Base-by-base conservation (phyloP, 2,888 invertebrate genomes). In the Bimastos eiseni region DNA sequence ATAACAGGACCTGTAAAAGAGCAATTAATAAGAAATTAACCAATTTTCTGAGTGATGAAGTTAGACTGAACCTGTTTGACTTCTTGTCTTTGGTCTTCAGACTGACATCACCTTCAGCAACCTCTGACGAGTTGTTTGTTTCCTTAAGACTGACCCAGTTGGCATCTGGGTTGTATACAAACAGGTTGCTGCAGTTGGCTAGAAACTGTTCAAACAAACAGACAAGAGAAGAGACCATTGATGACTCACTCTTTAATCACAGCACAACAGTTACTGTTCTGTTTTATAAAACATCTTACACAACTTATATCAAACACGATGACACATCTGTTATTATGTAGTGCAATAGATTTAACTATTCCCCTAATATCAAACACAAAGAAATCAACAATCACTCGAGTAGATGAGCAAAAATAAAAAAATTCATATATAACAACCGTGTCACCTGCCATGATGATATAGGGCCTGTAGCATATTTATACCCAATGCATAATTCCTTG, bases 151-250 rank as follows among this genome's bases (percentile, higher is more conserved):
- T 91, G n/a, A 94, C 93, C 91, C 92, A 92, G 90, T 93, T 93
- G 15, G 92, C 90, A 44, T 92, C 92, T 0, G 92, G 92, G 90
- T 94, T 93, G 91, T 93, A 93, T 24, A 92, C 91, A 91, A 95
- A 94, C 41, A 92, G 93, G 89, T 94, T 94, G 92, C 93, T 91
- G 90, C 94, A 92, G 84, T 93, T 93, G 86, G 92, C 92, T 33
- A 95, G 90, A 92, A 94, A 95, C 94, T 94, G 93, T 89, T 93
- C 93, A 34, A 89, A 88, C 93, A 34, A 89, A 88, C 41, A 88
- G 24, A 8, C 6, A 36, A 37, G 70, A n/a, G 1, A 30, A 70
- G 6, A 41, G n/a, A 24, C 24, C 1, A 49, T 6, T 49, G 49
- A 49, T 49, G 49, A 49, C 49, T 8, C 17, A 17, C 70, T 70